Conservation (phyloP, 2,113 vertebrate species). For the Varanus salvator region DNA sequence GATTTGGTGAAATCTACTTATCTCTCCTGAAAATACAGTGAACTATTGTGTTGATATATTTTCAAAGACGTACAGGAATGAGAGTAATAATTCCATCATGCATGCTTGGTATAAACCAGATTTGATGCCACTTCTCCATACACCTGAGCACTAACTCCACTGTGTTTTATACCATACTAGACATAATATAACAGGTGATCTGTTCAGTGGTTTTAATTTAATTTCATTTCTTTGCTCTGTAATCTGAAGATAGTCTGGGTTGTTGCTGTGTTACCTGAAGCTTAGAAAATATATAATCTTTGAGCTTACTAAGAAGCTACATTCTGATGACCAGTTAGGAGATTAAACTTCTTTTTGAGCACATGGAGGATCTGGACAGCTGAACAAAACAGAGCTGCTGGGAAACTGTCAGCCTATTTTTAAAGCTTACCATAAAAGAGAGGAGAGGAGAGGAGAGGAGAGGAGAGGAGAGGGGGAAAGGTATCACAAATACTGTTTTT, state of each 20-base stretch:
- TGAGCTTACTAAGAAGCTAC: neutral
- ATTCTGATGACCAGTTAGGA: neutral
- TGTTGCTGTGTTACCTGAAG: no score
- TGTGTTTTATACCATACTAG: no score
- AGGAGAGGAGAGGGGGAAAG: neutral
- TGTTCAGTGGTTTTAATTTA: no score
- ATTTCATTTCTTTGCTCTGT: no score
- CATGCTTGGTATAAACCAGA: no score
- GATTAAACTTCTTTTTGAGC: neutral
- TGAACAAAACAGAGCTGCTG: neutral
- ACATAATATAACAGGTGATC: no score
- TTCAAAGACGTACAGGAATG: neutral
- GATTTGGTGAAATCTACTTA: slow-evolving; percentile 12
- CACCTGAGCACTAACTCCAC: no score
- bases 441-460: neutral
- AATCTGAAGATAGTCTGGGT: no score
- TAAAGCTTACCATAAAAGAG: neutral
- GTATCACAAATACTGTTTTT: neutral
- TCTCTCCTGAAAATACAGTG: neutral
- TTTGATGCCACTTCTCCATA: no score
- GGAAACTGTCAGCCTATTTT: neutral
- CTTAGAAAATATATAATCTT: no score
- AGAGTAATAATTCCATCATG: no score
- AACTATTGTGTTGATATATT: neutral
- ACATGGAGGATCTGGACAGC: neutral